Conservation (phyloP, 2,888 invertebrate species). For the Thecocarcelia acutangulata region DNA sequence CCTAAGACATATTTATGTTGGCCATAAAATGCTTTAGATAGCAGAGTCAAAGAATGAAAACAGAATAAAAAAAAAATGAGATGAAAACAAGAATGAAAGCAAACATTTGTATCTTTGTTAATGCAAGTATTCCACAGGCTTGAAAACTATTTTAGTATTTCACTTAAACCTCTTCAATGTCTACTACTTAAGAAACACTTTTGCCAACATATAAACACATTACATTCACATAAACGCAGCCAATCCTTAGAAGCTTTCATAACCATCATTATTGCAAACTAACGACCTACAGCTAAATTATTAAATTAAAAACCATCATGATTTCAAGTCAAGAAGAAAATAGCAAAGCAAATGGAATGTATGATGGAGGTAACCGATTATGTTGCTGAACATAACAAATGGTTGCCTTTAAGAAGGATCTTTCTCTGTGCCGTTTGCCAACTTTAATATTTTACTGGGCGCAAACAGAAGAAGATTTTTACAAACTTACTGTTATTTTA, state of each 20-base stretch:
- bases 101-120: slow-evolving; percentile 52
- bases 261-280: not conserved
- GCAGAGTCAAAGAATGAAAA: not conserved
- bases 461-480: no score
- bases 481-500: no score
- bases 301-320: slow-evolving; percentile 60
- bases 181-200: slow-evolving; percentile 19
- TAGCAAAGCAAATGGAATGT: not conserved
- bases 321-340: slow-evolving; percentile 31
- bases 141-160: slow-evolving; percentile 35
- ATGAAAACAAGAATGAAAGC: slow-evolving; percentile 17
- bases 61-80: slow-evolving; percentile 19
- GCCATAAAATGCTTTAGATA: slow-evolving; percentile 47
- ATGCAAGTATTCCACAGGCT: slow-evolving; percentile 47
- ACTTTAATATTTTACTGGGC: not conserved
- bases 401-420: slow-evolving; percentile 32
- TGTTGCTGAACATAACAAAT: slow-evolving; percentile 48
- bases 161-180: slow-evolving; percentile 28
- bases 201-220: not conserved
- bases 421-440: not conserved
- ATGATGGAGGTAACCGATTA: not conserved
- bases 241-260: slow-evolving; percentile 8
- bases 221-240: not conserved
- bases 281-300: slow-evolving; percentile 57
- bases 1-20: slow-evolving; percentile 46